Percentiles rank a stretch among this genome's conserved stretches.
These are phyloP conservation scores for Ischnus inquisitorius DNA, from an alignment of 2,888 invertebrate species.

Conservation along the genomic window DNA sequence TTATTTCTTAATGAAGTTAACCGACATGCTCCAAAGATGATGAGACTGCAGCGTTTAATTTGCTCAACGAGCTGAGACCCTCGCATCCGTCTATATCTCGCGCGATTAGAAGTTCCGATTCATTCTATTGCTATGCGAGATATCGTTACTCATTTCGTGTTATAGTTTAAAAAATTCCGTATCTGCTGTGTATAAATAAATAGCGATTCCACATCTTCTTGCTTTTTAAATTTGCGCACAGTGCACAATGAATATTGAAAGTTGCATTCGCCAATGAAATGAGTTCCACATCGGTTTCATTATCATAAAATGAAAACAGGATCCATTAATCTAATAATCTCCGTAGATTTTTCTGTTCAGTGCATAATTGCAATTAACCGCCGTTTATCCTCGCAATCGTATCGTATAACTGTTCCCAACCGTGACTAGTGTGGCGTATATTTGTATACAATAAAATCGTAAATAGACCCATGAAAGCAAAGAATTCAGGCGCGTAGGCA, in stretches of 20 bases:
- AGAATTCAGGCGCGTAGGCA: constrained; percentile 61
- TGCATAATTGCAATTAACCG: constrained; percentile 19
- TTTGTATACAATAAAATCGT: constrained; percentile 59
- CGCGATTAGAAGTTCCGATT: background rate
- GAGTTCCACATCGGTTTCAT: background rate
- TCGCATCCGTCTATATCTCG: background rate
- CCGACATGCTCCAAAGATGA: background rate
- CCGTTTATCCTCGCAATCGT: constrained; percentile 62
- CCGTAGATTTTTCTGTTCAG: constrained; percentile 37
- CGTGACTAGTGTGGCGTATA: constrained; percentile 31
- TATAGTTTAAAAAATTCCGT: no score
- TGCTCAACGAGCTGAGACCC: background rate
- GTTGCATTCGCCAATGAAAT: background rate
- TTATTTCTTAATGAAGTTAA: constrained; percentile 35
- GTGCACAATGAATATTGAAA: background rate
- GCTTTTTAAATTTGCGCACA: no score
- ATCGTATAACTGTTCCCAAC: constrained; percentile 48
- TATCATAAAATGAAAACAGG: background rate
- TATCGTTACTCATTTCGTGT: no score
- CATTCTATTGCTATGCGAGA: no score
- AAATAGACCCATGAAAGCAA: constrained; percentile 59
- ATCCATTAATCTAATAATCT: constrained; percentile 18
- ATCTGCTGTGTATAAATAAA: no score
- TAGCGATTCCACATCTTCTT: no score
- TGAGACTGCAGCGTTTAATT: background rate